Evolutionary conservation across 2,888 invertebrate genomes (phyloP), one percentile per base, ranked within the genome.

Genomic region (Tubiluchus corallicola): DNA sequence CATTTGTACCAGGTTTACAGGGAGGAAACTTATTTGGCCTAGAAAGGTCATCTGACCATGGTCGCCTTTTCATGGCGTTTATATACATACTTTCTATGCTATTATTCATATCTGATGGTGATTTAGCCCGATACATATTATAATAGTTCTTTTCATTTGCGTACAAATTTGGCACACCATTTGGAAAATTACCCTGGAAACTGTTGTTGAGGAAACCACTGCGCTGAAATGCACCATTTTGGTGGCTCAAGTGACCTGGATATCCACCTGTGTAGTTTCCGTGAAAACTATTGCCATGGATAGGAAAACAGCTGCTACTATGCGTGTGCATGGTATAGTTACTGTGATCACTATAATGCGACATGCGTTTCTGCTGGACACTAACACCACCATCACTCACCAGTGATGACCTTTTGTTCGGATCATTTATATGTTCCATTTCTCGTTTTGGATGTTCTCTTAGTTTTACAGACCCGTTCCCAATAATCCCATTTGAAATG

Each of bases 381-480:
- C 29, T 29, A 9, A 29, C 9, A 9, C n/a, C 29, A n/a, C 9
- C 29, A n/a, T 29, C 29, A n/a, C n/a, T n/a, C n/a, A n/a, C n/a
- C n/a, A 29, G 29, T n/a, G 29, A 29, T n/a, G 29, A 29, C 9
- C 29, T 9, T n/a, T 29, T 29, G n/a, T n/a, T n/a, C n/a, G n/a
- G n/a, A n/a, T n/a, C n/a, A n/a, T n/a, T n/a, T n/a, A n/a, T n/a
- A n/a, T n/a, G n/a, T n/a, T n/a, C n/a, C n/a, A n/a, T n/a, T n/a
- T n/a, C n/a, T n/a, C n/a, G n/a, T n/a, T n/a, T n/a, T 82, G 80
- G 48, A 84, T 84, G 60, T 83, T 82, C 79, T 9, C 80, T 71
- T 4, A 80, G 79, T 1, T 75, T 74, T 1, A 77, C 74, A 54
- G 76, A 76, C 16, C 45, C 48, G 29, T 77, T 78, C 0, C 76